Conservation (phyloP, 2,797 vertebrate species). For the Sphenodon punctatus region DNA sequence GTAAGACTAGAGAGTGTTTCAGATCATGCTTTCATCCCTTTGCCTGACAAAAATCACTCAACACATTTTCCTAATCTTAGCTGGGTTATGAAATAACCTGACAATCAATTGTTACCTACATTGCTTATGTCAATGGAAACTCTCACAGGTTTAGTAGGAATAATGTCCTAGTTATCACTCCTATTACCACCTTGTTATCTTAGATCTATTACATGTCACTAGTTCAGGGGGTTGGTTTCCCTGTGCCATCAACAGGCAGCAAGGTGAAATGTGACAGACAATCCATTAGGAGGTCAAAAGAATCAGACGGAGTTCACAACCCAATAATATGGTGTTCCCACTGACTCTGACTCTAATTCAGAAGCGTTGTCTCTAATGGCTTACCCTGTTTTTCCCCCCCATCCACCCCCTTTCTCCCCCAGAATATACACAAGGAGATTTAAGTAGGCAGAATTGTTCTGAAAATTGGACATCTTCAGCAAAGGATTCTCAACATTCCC, state of each 20-base stretch:
- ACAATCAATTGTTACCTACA: not conserved
- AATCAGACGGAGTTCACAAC: not conserved
- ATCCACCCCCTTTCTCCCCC: not conserved
- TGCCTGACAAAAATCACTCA: not conserved
- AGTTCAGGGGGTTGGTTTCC: not conserved
- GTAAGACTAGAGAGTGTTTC: not conserved
- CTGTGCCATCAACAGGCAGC: too few relatives aligned
- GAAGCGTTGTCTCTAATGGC: not conserved
- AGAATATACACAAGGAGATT: not conserved
- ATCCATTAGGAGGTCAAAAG: not conserved
- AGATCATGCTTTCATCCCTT: not conserved
- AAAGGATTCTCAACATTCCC: not conserved
- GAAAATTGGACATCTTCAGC: not conserved
- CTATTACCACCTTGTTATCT: not conserved
- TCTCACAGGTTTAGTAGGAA: not conserved
- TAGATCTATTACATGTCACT: not conserved
- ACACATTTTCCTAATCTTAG: not conserved
- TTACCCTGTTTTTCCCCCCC: not conserved
- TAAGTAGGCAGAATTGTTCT: not conserved
- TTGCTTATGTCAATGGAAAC: not conserved
- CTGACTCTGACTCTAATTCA: not conserved
- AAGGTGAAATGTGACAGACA: too few relatives aligned
- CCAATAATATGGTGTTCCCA: rapidly evolving
- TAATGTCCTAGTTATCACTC: not conserved
- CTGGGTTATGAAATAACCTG: not conserved